Evolutionary conservation across 2,888 invertebrate species (phyloP), one percentile per base, ranked within the genome.

Genomic region (Hydriomena furcata): DNA sequence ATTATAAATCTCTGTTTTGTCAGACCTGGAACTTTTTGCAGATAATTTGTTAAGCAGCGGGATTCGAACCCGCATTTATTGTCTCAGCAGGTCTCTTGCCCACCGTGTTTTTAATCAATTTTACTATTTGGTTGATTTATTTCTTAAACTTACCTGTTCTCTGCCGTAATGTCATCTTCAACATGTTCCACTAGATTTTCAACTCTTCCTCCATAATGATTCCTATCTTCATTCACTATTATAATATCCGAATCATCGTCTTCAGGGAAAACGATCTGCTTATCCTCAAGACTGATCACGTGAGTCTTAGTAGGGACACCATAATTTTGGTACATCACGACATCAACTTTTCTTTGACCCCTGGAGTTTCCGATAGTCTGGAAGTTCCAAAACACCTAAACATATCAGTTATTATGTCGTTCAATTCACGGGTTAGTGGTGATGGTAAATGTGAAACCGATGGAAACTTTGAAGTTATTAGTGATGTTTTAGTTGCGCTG

Each of bases 301-400:
- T 73, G 75, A 0, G 79, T 70, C 45, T 81, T 79, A 0, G 74
- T 66, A 0, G 82, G 82, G 0, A 74, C 65, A 3, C 82, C 85
- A 27, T 84, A 86, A 63, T 88, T 86, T 52, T 84, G 82, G 40
- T 87, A 84, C 79, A 84, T 79, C 8, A 82, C 76, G 11, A 87
- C 71, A 41, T 89, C 88, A 0, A 81, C 87, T 85, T 94, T 93
- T 48, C 94, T 91, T 77, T 94, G 95, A 27, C 94, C 95, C 52
- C 94, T 91, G 0, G 93, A 94, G 79, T 93, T 94, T 0, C 93
- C 92, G 65, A 93, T 92, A 32, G 93, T 92, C 93, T 95, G 96
- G 79, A 95, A 95, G 71, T 95, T 95, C 95, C 95, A 95, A 79
- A 95, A 93, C 82, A 93, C 92, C 96, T 96, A 92, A 84, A 91